Base-by-base conservation (phyloP, 2,797 vertebrate species). In the Poecilia gillii region DNA sequence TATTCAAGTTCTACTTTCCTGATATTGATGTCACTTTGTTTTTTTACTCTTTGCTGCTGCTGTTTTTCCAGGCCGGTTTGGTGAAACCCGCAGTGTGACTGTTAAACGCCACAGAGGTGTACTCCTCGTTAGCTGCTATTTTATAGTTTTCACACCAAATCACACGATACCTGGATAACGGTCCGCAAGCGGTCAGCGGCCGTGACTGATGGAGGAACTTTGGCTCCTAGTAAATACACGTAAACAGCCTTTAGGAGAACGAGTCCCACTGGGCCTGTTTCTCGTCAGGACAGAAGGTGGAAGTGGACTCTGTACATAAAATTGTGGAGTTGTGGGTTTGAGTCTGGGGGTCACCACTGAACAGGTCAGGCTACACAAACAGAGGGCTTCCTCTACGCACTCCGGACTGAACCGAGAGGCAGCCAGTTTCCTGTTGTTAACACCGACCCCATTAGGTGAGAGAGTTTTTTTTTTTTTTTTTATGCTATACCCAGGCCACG, bases 291-390 rank as follows among this genome's bases (percentile, higher is more conserved):
- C 84, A 82, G 80, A 86, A 84, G 70, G 66, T 66, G 84, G 83
- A 91, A 88, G 83, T 88, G 72, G 68, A 84, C 82, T 88, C 76
- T 81, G 39, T 90, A 90, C 79, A 73, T 90, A 88, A 92, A 93
- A 91, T 91, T 51, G 85, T 81, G 45, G 45, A 62, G 79, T 87
- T 25, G 47, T 74, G 11, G 81, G 72, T 77, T 81, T 41, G 47
- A 88, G 85, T 83, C 76, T 4, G 59, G 79, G 89, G 83, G 82
- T 81, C 72, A 72, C 72, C 79, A 53, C 79, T 71, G 78, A 84
- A 77, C 77, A 84, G 81, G 81, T 90, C 88, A 87, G 78, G 81
- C 79, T 81, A 91, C 91, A 87, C 85, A 93, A 94, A 94, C 87
- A 87, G 25, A 39, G 41, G 68, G 66, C 76, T 88, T 90, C 87